phyloP scores from a whole-genome alignment of 1,140 invertebrate species.

The Cecropterus lyciades region DNA sequence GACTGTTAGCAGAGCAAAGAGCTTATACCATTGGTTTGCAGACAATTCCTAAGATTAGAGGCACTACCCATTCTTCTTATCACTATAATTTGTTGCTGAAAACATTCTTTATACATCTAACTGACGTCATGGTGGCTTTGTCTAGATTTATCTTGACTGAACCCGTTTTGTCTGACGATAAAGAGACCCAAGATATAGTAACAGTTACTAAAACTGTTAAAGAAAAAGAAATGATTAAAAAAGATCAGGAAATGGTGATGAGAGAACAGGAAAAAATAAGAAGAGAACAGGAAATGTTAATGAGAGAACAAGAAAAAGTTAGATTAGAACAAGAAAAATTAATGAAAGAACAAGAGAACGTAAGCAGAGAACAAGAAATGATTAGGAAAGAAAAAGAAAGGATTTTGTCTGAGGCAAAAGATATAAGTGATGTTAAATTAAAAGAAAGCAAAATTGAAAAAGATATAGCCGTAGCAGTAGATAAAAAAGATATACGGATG shows the following conservation, averaged over 20 bases:
- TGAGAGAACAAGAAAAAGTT: background rate
- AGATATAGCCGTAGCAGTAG: background rate
- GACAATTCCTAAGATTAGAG: conserved; percentile 64
- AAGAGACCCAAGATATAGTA: conserved; percentile 26
- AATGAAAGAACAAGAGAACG: background rate
- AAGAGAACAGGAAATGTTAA: background rate
- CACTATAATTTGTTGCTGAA: conserved; percentile 67
- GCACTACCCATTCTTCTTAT: conserved; percentile 47
- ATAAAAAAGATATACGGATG: no score
- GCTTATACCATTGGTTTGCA: conserved; percentile 62
- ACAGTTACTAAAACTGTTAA: conserved; percentile 8
- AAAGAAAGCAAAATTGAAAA: conserved; percentile 5
- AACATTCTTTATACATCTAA: conserved; percentile 76
- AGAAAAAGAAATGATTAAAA: conserved; percentile 25
- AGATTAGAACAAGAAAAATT: conserved; percentile 12
- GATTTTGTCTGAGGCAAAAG: no score
- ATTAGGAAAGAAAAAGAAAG: conserved; percentile 3
- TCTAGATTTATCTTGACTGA: conserved; percentile 60
- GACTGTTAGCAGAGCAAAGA: conserved; percentile 48
- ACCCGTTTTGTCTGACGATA: conserved; percentile 29
- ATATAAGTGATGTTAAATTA: background rate
- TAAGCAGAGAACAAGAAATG: background rate
- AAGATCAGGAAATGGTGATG: conserved; percentile 12
- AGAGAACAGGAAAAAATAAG: background rate
- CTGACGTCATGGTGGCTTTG: conserved; percentile 75